Conservation (phyloP, 2,113 vertebrate species). For the Carassius gibelio region DNA sequence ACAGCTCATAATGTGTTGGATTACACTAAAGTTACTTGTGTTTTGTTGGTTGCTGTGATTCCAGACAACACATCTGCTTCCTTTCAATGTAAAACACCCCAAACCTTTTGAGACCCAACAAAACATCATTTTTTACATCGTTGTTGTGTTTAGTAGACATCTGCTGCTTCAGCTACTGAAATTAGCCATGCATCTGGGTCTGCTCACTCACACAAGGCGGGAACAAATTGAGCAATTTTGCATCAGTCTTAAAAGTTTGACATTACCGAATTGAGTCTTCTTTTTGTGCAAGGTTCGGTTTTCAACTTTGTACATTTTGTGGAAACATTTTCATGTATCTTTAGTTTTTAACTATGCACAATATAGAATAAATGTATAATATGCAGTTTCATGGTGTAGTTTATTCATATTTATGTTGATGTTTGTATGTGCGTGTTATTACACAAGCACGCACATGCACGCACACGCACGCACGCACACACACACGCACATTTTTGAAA, state of each 20-base stretch:
- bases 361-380: background rate
- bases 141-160: conserved; percentile 9
- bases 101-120: background rate
- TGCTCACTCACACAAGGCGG: background rate
- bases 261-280: background rate
- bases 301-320: background rate
- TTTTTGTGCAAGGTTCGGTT: background rate
- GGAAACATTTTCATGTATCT: background rate
- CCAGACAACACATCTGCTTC: conserved; percentile 1
- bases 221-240: background rate
- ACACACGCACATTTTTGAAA: too few relatives aligned
- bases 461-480: too few relatives aligned
- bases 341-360: background rate
- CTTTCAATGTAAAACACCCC: background rate
- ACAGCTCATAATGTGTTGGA: background rate
- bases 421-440: too few relatives aligned
- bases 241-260: background rate
- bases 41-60: conserved; percentile 23
- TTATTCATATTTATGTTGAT: too few relatives aligned
- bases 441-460: too few relatives aligned
- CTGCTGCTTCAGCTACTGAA: background rate
- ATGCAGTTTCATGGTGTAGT: too few relatives aligned
- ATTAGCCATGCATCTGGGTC: background rate
- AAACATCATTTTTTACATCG: background rate
- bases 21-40: background rate